Base-by-base conservation (phyloP, 2,113 vertebrate genomes). In the Carassius carassius region DNA sequence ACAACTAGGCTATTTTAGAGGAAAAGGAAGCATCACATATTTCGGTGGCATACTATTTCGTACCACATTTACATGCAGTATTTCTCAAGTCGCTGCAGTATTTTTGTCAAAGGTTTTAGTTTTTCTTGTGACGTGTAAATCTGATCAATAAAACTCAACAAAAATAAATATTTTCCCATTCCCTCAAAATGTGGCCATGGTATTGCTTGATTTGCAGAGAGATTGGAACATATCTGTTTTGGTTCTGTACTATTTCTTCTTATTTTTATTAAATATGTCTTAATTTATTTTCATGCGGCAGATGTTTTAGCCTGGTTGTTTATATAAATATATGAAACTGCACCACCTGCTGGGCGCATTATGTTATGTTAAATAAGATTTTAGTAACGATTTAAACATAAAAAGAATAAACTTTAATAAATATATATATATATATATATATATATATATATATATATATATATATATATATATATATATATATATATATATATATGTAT, bases 1-100 rank as follows among this genome's bases (percentile, higher is more conserved):
- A 49, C 0, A 17, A 25, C 90, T 93, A 21, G 7, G 56, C 56
- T 58, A 92, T 92, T 93, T 91, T 82, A 84, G 14, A 56, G 47
- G 74, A 82, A 74, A 69, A 89, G 90, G 91, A 93, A 91, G 89
- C 89, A 70, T 76, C 88, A 88, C 84, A 92, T 92, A 89, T 92
- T 90, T 91, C 89, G 91, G 83, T 85, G 89, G 86, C 85, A 89
- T 91, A 90, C 54, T 89, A 86, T 91, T 92, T 88, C 90, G 67
- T 35, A 69, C 90, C 1, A 44, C 10, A 2, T 44, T 44, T 44
- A 44, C 44, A 44, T 41, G 1, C 14, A 72, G 63, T 4, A 63
- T 72, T 77, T 7, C 25, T 75, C 19, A 63, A 56, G 17, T 56
- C 10, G 11, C 67, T 11, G 17, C 17, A 11, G 67, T 12, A 41